Conservation (phyloP, 2,113 vertebrate species). For the Cottus gobio region DNA sequence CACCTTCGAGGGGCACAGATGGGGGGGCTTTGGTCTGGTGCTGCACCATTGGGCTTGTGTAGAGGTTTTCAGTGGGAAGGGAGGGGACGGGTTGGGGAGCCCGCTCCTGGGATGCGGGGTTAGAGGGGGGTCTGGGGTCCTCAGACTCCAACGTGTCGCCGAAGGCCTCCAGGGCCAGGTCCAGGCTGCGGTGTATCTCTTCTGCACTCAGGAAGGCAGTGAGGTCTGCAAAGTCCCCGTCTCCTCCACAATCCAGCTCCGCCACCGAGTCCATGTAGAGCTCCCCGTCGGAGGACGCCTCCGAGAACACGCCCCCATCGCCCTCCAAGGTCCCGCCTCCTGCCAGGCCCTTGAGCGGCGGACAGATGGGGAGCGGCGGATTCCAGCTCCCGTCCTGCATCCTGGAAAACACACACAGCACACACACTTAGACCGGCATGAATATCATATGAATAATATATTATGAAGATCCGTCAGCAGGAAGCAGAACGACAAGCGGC, state of each 20-base stretch:
- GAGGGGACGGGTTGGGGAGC: slow-evolving; percentile 66
- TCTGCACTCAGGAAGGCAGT: slow-evolving; percentile 95
- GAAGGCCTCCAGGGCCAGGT: slow-evolving; percentile 92
- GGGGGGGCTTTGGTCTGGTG: slow-evolving; percentile 50
- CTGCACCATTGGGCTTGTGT: slow-evolving; percentile 54
- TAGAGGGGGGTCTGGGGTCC: slow-evolving; percentile 58
- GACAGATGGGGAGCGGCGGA: slow-evolving; percentile 80
- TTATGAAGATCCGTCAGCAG: neutral
- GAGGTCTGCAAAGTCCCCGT: slow-evolving; percentile 85
- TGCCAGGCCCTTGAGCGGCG: slow-evolving; percentile 79
- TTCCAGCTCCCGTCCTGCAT: slow-evolving; percentile 88
- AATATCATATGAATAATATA: too few species aligned
- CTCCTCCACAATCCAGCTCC: slow-evolving; percentile 83
- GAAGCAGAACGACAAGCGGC: slow-evolving; percentile 9
- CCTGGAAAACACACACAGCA: slow-evolving; percentile 78
- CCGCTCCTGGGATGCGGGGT: slow-evolving; percentile 70
- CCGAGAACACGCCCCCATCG: slow-evolving; percentile 82
- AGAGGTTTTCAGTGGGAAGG: slow-evolving; percentile 57
- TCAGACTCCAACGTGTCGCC: slow-evolving; percentile 63
- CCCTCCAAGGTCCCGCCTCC: slow-evolving; percentile 71
- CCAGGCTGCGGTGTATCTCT: slow-evolving; percentile 93
- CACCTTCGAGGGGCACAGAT: slow-evolving; percentile 27
- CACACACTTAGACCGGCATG: too few species aligned
- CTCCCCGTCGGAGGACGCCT: slow-evolving; percentile 85
- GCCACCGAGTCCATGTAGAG: slow-evolving; percentile 86